Evolutionary conservation across 1,140 invertebrate genomes (phyloP), one percentile per base, ranked within the genome.

Genomic region (Drosophila aff.): DNA sequence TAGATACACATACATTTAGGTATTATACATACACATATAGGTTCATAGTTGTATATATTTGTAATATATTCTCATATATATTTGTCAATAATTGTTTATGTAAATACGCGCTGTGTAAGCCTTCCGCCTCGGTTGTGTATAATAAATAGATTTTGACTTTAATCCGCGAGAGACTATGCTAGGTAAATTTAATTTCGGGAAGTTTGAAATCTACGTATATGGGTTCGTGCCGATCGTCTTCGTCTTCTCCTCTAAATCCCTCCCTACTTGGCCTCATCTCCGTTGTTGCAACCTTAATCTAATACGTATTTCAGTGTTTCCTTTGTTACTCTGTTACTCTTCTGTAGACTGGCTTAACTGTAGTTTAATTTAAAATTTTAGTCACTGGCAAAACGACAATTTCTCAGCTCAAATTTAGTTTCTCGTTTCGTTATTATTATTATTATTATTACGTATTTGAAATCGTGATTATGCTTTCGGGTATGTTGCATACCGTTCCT

Each of bases 391-490:
- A 87, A 82, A 91, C 69, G 81, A 81, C 81, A 38, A 66, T 68
- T 68, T 76, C 40, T 60, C 46, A 21, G 53, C 69, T 79, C 49
- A 23, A 61, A 60, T 55, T 66, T 43, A 58, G 62, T 77, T 55
- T 73, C 52, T 46, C 50, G 61, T 77, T 46, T 72, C 47, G 28
- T 28, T 28, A 7, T 28, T 28, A 4, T 68, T 31, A 40, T 65
- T 76, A 91, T 81, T 91, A 82, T 79, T 84, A 85, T 91, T 85
- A 90, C 89, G 72, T 91, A 80, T 85, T 91, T 90, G 72, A 90
- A 90, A 86, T 91, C 77, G 75, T 92, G 90, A 92, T 92, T 92
- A 92, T 92, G 90, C 81, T 90, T 86, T 83, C 69, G 78, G 82
- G 75, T 90, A 87, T 90, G 82, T 92, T 92, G 75, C 90, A 84